Evolutionary conservation across 2,888 invertebrate genomes (phyloP), one percentile per base, ranked within the genome.

Genomic region (Scaptomyza flava): DNA sequence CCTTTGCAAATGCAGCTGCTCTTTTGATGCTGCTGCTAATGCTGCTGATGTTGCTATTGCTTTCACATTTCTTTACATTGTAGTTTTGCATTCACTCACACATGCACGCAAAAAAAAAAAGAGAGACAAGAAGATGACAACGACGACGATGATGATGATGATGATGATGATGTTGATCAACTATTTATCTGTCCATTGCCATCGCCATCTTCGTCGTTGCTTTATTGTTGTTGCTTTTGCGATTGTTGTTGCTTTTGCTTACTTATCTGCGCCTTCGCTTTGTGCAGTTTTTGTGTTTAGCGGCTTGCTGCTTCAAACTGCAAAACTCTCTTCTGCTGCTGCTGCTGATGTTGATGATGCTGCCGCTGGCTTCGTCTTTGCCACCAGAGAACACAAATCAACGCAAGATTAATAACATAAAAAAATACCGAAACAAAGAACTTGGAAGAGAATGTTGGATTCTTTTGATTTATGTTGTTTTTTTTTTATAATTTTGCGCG

Each of bases 221-320:
- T 52, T 48, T 53, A 9, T 63, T 63, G 43, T 47, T 48, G 33
- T 20, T 48, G 48, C 7, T 69, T 36, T 27, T 51, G 30, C 48
- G 45, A 8, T 70, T 65, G 53, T 46, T 61, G 33, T 31, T 63
- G 60, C 30, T 63, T 75, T 76, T 84, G 79, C 81, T 82, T 82
- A 82, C 81, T 82, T 79, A 67, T 84, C 72, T 82, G 82, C 85
- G 85, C 80, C 80, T 80, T 84, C 52, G 81, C 79, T 81, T 72
- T 79, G 46, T 61, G 77, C 81, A 77, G 65, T 66, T 70, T 67
- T 69, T 52, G 20, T 36, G 33, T 61, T 53, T 60, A 50, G 60
- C 56, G 48, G 68, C 60, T 60, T 51, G 38, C 50, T 68, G 43
- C 53, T 61, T 7, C 33, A 33, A 36, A 36, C 33, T 48, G 36